Base-by-base conservation (phyloP, 2,888 invertebrate species). In the Calameuta filiformis region DNA sequence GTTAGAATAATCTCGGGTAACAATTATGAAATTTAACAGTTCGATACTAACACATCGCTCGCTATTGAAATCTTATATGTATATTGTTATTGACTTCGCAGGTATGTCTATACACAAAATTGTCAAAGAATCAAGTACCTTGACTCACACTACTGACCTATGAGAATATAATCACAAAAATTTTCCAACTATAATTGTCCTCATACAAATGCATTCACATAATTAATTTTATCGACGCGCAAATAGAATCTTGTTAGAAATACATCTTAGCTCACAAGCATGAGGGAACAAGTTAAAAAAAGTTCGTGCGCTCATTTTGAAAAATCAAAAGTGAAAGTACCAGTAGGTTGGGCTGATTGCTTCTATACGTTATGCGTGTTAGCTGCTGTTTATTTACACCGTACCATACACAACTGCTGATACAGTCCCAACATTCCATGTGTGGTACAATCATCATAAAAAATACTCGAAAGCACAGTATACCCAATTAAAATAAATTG, bases 271-370 rank as follows among this genome's bases (percentile, higher is more conserved):
- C 23, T 56, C 56, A 56, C 23, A 9, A 56, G 23, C 23, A 56
- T 23, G 23, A 23, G 9, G 9, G 23, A 56, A 56, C 23, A 56
- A 23, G 56, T 23, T 6, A 71, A 71, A 34, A 34, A 71, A 71
- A 11, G 30, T 71, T 71, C 56, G 56, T 56, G 23, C 23, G 34
- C 11, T n/a, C 35, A 74, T 74, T 74, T 74, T 74, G 35, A 74
- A 74, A 74, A 74, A 74, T 74, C 23, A 74, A 74, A 74, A 74
- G 74, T 74, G 74, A 74, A 74, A 74, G 74, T 74, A 30, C 1
- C 74, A 34, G 71, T 71, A 34, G 74, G 74, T 74, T 37, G 74
- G 37, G 74, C 23, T 34, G 31, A 33, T 12, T 74, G 35, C 35
- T 37, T 34, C 75, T n/a, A 75, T 30, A 75, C 31, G 33, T 40